Base-by-base conservation (phyloP, 2,113 vertebrate genomes). In the Embiotoca jacksoni region DNA sequence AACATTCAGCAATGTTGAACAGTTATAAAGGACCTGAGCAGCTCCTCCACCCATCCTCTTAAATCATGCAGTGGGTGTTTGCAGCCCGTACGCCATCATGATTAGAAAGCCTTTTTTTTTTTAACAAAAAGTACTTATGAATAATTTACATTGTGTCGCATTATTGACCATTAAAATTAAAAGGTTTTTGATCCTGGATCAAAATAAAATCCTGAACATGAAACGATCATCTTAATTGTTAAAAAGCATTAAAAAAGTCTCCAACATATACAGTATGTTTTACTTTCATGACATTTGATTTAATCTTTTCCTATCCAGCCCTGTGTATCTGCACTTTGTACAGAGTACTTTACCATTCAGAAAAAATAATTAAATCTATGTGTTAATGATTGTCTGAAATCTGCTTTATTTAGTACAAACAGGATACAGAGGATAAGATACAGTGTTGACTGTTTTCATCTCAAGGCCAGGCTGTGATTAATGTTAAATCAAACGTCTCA, bases 401-500 rank as follows among this genome's bases (percentile, higher is more conserved):
- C 23, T 23, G 23, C 23, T 23, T 23, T 23, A 23, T 23, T 23
- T 23, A 23, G 23, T 23, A 44, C 41, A 44, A 44, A 44, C 7
- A 44, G 1, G 13, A 47, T 13, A 2, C 44, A 46, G 5, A 4
- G 4, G 15, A 44, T 14, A 16, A 50, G 49, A 50, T 15, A 1
- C 2, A 5, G 49, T 16, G 10, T 44, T 44, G 41, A 44, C 10
- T 44, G 41, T 44, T 55, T 55, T 55, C 53, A 3, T 55, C 53
- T 16, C 2, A 6, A 13, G 35, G 39, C 44, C 35, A 39, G 39
- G 56, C 36, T 44, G n/a, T 63, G 71, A 80, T 61, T 64, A 53
- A 84, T 81, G 57, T 63, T 47, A 69, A 84, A 77, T 73, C 85
- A 79, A 78, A 75, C 69, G 46, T 63, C 35, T 83, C 62, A 44